Base-by-base conservation (phyloP, 1,140 invertebrate species). In the Propsilocerus akamusi region DNA sequence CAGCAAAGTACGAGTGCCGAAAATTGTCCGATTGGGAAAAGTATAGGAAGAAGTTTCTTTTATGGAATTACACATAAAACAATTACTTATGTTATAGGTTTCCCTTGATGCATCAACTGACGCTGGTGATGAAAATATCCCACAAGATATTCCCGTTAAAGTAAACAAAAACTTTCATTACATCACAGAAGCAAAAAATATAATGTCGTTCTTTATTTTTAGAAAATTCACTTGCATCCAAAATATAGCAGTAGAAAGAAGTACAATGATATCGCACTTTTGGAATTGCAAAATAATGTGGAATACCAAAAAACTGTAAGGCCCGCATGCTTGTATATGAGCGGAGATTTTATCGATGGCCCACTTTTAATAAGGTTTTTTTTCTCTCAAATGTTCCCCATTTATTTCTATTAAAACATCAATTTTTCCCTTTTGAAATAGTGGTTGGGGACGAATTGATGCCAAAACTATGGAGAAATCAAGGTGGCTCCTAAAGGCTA, bases 211-310 rank as follows among this genome's bases (percentile, higher is more conserved):
- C n/a, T n/a, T n/a, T n/a, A 50, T 14, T 20, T 49, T 17, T 26
- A 49, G 71, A 76, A 46, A 53, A 66, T 8, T 80, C 78, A 48
- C 58, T 65, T 30, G 68, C 75, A 2, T 49, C 48, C 0, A 57
- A 65, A 1, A 48, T 46, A 2, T 61, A 68, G 32, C 70, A 14
- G 8, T 4, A 12, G 20, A 22, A 8, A 12, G 20, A 25, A 75
- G 51, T 58, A 60, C 14, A 71, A 80, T 57, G 80, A 82, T 55
- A 75, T 82, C 46, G 78, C 76, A 4, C 55, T 81, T 4, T 52
- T 82, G 3, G 68, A 73, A 47, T 58, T 84, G 5, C 54, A 59
- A 2, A 53, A 57, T 1, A 57, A 71, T 3, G 72, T 80, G 5
- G 26, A 46, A 5, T 78, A 70, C 55, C 74, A 65, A 46, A 58